These are phyloP conservation scores for Clistopyga incitator DNA, from an alignment of 2,888 invertebrate species.

Conservation along the genomic window DNA sequence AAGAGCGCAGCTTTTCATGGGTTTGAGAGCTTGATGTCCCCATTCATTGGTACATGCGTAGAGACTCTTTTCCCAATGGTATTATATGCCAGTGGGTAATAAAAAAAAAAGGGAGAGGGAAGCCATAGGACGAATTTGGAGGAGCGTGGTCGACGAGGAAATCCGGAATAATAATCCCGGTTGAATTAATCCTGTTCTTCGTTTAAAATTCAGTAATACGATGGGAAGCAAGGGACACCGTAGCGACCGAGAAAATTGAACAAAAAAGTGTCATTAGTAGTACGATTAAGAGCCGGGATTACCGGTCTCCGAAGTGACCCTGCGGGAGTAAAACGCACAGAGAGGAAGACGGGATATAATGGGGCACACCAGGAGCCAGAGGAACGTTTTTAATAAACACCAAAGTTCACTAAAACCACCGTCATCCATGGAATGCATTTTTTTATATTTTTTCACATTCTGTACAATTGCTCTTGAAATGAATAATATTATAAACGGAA, in stretches of 20 bases:
- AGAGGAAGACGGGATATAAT: conserved; percentile 26
- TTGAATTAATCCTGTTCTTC: conserved; percentile 62
- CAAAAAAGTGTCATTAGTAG: conserved; percentile 65
- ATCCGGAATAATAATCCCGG: conserved; percentile 53
- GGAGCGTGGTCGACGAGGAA: conserved; percentile 35
- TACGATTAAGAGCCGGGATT: conserved; percentile 65
- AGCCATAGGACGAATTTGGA: neutral
- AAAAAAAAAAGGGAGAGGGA: neutral
- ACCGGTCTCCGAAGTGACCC: conserved; percentile 60
- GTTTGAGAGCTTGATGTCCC: neutral
- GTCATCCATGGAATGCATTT: too few species aligned
- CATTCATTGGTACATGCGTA: neutral
- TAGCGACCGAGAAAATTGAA: conserved; percentile 53
- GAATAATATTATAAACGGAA: too few species aligned
- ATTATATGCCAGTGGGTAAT: neutral
- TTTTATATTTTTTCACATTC: too few species aligned
- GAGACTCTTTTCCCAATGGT: neutral
- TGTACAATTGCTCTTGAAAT: too few species aligned
- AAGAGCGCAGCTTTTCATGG: neutral
- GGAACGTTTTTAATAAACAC: conserved; percentile 21
- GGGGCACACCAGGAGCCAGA: conserved; percentile 51
- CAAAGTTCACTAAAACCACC: neutral
- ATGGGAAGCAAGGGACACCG: conserved; percentile 36
- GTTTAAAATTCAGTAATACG: conserved; percentile 55
- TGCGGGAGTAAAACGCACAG: conserved; percentile 45